Evolutionary conservation across 1,140 invertebrate species (phyloP).

Genomic region (Lucilia cuprina): DNA sequence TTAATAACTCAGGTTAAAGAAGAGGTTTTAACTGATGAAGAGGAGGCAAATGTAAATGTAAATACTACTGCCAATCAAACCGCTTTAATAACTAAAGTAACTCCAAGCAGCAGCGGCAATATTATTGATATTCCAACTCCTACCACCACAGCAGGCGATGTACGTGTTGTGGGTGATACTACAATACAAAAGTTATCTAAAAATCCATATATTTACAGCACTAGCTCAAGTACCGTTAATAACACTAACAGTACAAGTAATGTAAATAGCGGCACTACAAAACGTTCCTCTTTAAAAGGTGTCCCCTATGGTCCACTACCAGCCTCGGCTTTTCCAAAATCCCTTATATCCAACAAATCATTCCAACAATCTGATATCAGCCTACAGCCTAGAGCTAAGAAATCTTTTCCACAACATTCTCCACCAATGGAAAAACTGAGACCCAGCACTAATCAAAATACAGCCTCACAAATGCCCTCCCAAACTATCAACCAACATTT

Average conservation of each 20-base stretch:
- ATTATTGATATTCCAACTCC: not conserved
- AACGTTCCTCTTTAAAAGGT: constrained; percentile 36
- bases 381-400: not conserved
- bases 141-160: not conserved
- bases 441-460: constrained; percentile 36
- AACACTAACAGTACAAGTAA: not conserved
- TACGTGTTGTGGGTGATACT: constrained; percentile 54
- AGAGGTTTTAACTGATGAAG: constrained; percentile 39
- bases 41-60: not conserved
- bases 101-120: not conserved
- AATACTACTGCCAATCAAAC: not conserved
- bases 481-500: constrained; percentile 49
- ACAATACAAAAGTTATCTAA: constrained; percentile 49
- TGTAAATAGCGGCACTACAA: not conserved
- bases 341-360: not conserved
- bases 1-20: constrained; percentile 33
- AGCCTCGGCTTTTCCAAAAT: constrained; percentile 36
- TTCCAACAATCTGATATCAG: not conserved
- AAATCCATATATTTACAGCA: not conserved
- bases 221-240: not conserved
- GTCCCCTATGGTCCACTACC: constrained; percentile 46
- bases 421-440: not conserved
- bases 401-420: not conserved
- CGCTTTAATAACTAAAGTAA: not conserved
- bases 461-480: not conserved